A percentile compares a stretch with the other conserved stretches of the same genome.
Conservation (phyloP, 2,888 invertebrate genomes). For the Listrodromus nycthemerus region DNA sequence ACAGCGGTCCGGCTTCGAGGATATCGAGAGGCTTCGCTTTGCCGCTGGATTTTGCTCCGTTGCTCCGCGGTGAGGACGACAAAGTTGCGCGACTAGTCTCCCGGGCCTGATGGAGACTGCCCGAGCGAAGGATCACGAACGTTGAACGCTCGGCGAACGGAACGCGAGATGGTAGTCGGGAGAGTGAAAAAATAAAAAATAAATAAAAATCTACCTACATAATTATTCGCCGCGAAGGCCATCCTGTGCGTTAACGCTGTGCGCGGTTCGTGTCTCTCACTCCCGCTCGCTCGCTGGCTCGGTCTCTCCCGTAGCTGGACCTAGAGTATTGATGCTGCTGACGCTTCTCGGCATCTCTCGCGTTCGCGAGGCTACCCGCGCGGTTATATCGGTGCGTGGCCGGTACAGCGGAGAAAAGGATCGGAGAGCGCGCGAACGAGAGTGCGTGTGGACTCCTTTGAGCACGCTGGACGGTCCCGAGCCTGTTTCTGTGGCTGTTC, state of each 20-base stretch:
- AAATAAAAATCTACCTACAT: constrained; percentile 77
- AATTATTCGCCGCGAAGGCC: constrained; percentile 82
- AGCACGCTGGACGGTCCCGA: constrained; percentile 27
- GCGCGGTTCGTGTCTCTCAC: too few relatives aligned
- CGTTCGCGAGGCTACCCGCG: constrained; percentile 32
- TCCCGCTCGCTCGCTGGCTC: neutral
- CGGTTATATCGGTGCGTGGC: constrained; percentile 47
- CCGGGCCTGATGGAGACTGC: constrained; percentile 16
- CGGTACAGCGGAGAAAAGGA: constrained; percentile 44
- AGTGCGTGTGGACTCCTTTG: constrained; percentile 61
- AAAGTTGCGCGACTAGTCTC: constrained; percentile 57
- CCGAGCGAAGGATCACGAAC: constrained; percentile 54
- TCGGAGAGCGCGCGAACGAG: constrained; percentile 46
- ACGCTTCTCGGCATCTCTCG: constrained; percentile 8
- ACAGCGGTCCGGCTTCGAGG: neutral
- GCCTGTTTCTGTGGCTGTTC: constrained; percentile 29
- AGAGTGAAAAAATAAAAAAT: constrained; percentile 58
- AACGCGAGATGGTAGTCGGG: constrained; percentile 31
- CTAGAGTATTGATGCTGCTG: constrained; percentile 16
- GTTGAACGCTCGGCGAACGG: constrained; percentile 27
- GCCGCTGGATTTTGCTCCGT: constrained; percentile 2
- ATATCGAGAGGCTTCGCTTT: neutral
- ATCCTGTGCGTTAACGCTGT: constrained; percentile 77
- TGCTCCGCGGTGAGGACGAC: constrained; percentile 24
- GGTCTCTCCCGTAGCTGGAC: neutral